Evolutionary conservation across 2,113 vertebrate species (phyloP).

Genomic region (Hemiprocne comata): DNA sequence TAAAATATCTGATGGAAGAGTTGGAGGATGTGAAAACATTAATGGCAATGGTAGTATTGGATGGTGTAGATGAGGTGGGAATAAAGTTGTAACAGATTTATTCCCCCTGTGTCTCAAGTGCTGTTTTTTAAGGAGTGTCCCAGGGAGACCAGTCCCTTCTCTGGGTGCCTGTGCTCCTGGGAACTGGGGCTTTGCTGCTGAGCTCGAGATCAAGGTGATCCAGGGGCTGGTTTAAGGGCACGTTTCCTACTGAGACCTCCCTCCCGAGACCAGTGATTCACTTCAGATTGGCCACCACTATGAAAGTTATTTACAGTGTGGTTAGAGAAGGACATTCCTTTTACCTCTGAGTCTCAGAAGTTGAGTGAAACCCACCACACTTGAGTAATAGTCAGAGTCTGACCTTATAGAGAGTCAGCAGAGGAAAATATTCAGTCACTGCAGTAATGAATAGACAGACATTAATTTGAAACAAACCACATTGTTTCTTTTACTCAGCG

Average conservation of each 20-base stretch:
- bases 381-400: constrained; percentile 34
- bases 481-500: constrained; percentile 57
- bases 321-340: constrained; percentile 46
- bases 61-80: not conserved
- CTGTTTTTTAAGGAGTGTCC: not conserved
- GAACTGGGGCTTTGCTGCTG: not conserved
- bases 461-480: constrained; percentile 69
- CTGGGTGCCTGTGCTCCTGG: not conserved
- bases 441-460: constrained; percentile 40
- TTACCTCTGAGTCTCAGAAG: constrained; percentile 12
- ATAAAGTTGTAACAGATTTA: not conserved
- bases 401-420: constrained; percentile 9
- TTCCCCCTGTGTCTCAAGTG: not conserved
- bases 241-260: not conserved
- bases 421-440: not conserved
- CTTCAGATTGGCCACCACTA: constrained; percentile 13
- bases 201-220: accelerated
- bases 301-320: constrained; percentile 47
- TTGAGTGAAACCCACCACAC: constrained; percentile 17
- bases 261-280: not conserved
- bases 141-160: not conserved
- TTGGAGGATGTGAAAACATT: not conserved
- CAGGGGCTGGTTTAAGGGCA: not conserved
- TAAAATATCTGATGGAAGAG: not conserved
- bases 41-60: not conserved